Base-by-base conservation (phyloP, 2,888 invertebrate species). In the Platynereis dumerilii region DNA sequence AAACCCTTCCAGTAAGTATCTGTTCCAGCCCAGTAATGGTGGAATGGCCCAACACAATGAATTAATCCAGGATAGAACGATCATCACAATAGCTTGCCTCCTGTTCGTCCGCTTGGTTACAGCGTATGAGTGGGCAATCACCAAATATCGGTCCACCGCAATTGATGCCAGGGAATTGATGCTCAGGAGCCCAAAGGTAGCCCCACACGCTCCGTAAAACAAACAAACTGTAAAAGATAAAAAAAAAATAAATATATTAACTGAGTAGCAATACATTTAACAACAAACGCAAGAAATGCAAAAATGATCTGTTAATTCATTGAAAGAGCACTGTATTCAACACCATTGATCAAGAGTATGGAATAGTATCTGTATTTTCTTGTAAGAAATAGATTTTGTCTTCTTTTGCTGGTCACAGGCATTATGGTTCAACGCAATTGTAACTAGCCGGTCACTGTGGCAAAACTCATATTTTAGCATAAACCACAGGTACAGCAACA, bases 141-240 rank as follows among this genome's bases (percentile, higher is more conserved):
- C 58, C 12, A 62, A 29, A 39, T 54, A 62, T 45, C 66, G 56
- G 17, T 66, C 67, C 12, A 66, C 20, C 17, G 63, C 64, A 17
- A 66, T 66, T 45, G 60, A 53, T 2, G 52, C 60, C 64, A 66
- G 26, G 1, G 59, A 58, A 56, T 66, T 66, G 54, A 66, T 66
- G 58, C 59, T 59, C 48, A 66, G 29, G n/a, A 64, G 52, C 7
- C 59, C 64, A 22, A 66, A 64, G 34, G 55, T 24, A 12, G 64
- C 63, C 15, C 64, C 64, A 10, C 24, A 24, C 15, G 44, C 28
- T 1, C 67, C 67, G 56, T 66, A 66, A 17, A 59, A 45, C 34
- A 39, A 34, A 45, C 67, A 66, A 2, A 52, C 67, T 66, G 58
- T 10, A 58, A 54, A 28, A 27, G 42, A 58, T 12, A 42, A 12